These are phyloP conservation scores for Colletes latitarsis DNA, from an alignment of 1,140 invertebrate species.

Conservation along the genomic window DNA sequence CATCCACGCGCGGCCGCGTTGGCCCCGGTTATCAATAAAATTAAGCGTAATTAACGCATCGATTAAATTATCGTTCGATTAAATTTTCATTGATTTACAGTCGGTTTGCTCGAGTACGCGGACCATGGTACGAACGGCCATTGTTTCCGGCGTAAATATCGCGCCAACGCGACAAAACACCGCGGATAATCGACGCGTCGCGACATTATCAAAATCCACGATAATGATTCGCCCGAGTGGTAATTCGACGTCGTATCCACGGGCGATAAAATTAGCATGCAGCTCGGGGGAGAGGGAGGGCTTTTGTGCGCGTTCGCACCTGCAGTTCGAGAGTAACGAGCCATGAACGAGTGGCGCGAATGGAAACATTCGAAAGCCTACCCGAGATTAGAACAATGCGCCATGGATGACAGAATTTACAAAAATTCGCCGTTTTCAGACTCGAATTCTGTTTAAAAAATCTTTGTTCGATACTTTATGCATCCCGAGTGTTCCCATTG, in stretches of 20 bases:
- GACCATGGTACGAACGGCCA: neutral
- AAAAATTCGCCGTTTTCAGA: no score
- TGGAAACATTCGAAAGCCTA: neutral
- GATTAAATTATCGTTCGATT: slow-evolving; percentile 41
- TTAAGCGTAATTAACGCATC: slow-evolving; percentile 41
- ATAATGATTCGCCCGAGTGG: slow-evolving; percentile 26
- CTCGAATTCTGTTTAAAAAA: no score
- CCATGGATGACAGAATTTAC: no score
- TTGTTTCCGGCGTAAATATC: slow-evolving; percentile 34
- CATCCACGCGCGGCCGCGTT: neutral
- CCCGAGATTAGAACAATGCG: no score
- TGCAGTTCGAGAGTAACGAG: slow-evolving; percentile 69
- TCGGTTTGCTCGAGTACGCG: neutral
- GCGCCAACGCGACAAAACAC: slow-evolving; percentile 19
- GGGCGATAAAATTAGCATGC: slow-evolving; percentile 71
- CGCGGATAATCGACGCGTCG: slow-evolving; percentile 21
- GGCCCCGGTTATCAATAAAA: slow-evolving; percentile 32
- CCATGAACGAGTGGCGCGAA: slow-evolving; percentile 71
- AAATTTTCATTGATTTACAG: slow-evolving; percentile 45
- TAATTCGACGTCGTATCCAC: slow-evolving; percentile 30
- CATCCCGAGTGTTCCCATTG: no score
- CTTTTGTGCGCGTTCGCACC: slow-evolving; percentile 57
- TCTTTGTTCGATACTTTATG: no score
- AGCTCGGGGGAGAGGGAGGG: neutral
- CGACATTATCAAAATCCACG: slow-evolving; percentile 44